phyloP scores from a whole-genome alignment of 2,113 vertebrate species.

The Saccopteryx bilineata region DNA sequence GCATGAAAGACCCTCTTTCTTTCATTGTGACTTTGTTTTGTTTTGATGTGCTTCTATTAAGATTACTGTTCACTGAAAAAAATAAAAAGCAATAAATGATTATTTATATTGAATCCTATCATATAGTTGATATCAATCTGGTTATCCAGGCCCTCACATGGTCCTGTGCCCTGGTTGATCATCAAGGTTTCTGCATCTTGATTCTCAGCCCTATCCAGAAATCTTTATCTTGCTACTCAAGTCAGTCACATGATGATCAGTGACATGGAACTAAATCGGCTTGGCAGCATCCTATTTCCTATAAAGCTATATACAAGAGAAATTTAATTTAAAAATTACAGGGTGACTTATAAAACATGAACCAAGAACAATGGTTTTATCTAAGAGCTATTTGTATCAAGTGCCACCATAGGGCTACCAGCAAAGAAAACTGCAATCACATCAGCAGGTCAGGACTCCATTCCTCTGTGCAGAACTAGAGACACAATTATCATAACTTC shows the following conservation, averaged over 20 bases:
- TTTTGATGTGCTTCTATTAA: slow-evolving; percentile 29
- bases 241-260: neutral
- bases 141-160: neutral
- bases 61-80: neutral
- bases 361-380: slow-evolving; percentile 35
- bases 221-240: neutral
- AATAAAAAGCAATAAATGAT: slow-evolving; percentile 11
- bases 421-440: neutral
- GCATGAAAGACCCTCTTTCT: slow-evolving; percentile 5
- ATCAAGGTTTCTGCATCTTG: neutral
- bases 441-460: neutral
- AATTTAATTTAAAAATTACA: slow-evolving; percentile 61
- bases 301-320: neutral
- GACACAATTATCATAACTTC: neutral
- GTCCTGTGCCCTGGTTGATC: neutral
- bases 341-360: slow-evolving; percentile 29
- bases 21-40: slow-evolving; percentile 42
- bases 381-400: slow-evolving; percentile 33
- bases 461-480: neutral
- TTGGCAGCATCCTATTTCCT: slow-evolving; percentile 25
- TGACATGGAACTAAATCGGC: slow-evolving; percentile 3
- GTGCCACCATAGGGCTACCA: neutral
- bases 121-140: neutral
- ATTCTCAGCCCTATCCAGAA: slow-evolving; percentile 22
- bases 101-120: slow-evolving; percentile 19